Evolutionary conservation across 2,888 invertebrate species (phyloP).

Genomic region (Periphyllus acericola): DNA sequence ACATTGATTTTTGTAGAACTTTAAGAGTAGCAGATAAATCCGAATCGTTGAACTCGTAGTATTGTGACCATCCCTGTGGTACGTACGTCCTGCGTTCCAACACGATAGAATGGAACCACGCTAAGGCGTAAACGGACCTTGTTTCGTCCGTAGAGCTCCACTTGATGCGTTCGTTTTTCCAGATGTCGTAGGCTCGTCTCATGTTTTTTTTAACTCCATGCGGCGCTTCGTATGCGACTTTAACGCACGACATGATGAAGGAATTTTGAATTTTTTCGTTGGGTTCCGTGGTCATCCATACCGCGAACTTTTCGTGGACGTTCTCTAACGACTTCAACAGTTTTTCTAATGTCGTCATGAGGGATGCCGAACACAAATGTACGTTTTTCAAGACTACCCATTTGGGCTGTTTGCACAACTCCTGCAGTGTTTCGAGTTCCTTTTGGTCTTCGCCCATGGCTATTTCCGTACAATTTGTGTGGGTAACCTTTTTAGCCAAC

Average conservation of each 20-base stretch:
- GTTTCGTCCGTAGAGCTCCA: conserved; percentile 66
- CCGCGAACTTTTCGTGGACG: conserved; percentile 64
- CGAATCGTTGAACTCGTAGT: conserved; percentile 86
- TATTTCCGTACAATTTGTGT: conserved; percentile 74
- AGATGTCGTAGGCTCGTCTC: conserved; percentile 78
- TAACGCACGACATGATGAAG: conserved; percentile 81
- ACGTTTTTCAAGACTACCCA: conserved; percentile 87
- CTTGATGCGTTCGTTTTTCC: conserved; percentile 69
- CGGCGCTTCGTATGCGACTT: conserved; percentile 83
- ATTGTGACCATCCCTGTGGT: conserved; percentile 91
- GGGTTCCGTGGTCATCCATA: conserved; percentile 67
- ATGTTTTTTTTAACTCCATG: conserved; percentile 87
- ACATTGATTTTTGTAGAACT: conserved; percentile 66
- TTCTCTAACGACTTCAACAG: conserved; percentile 71
- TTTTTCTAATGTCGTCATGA: conserved; percentile 77
- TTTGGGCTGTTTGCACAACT: conserved; percentile 64
- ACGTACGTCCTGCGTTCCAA: conserved; percentile 92
- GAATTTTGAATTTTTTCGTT: conserved; percentile 79
- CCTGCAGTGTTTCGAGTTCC: conserved; percentile 71
- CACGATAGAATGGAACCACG: conserved; percentile 89
- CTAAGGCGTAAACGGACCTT: conserved; percentile 78
- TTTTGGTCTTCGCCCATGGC: conserved; percentile 85
- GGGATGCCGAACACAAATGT: conserved; percentile 76
- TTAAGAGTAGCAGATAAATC: conserved; percentile 78
- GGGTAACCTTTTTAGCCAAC: conserved; percentile 71